phyloP scores from a whole-genome alignment of 2,113 vertebrate genomes.

The Anolis carolinensis region DNA sequence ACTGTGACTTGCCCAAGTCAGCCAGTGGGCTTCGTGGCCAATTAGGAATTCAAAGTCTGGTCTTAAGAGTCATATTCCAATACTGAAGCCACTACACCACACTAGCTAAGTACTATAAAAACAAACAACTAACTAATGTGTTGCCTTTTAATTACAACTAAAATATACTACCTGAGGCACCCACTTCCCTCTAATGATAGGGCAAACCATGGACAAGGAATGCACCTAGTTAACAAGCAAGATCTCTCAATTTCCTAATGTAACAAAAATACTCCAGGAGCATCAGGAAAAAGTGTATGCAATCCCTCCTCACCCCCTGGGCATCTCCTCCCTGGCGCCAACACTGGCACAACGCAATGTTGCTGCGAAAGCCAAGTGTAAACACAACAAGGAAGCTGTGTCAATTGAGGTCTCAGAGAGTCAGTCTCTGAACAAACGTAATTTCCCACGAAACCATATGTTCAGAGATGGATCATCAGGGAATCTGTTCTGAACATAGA shows the following conservation, averaged over 20 bases:
- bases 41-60: no score
- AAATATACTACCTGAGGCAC: no score
- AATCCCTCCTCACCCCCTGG: background rate
- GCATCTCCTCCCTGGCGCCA: conserved; percentile 1
- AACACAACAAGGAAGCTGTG: background rate
- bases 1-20: no score
- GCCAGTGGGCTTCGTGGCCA: no score
- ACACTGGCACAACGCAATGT: background rate
- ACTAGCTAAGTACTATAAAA: no score
- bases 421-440: background rate
- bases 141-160: no score
- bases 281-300: background rate
- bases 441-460: background rate
- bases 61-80: no score
- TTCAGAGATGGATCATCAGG: background rate
- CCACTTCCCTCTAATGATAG: no score
- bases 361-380: background rate
- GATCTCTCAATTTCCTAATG: background rate
- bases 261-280: background rate
- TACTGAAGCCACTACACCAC: no score
- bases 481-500: background rate
- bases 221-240: background rate
- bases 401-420: background rate
- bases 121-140: no score
- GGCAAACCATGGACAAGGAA: no score